These are phyloP conservation scores for Stenoptilia bipunctidactyla DNA, from an alignment of 2,888 invertebrate genomes.

Conservation along the genomic window DNA sequence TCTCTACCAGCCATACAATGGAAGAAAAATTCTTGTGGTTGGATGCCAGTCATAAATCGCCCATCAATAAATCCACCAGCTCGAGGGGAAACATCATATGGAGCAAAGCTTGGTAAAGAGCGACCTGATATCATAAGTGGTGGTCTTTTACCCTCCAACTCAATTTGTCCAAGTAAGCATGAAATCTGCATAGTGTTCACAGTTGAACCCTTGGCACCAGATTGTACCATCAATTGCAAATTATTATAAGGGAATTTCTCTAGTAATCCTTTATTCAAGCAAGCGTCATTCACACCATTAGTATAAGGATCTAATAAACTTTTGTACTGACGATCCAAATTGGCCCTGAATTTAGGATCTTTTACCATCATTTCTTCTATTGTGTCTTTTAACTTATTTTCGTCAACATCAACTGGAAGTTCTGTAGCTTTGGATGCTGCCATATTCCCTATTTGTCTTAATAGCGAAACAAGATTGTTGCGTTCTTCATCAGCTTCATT, in stretches of 20 bases:
- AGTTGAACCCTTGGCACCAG: slow-evolving; percentile 98
- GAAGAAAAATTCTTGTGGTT: slow-evolving; percentile 98
- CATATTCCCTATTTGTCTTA: slow-evolving; percentile 72
- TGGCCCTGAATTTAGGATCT: slow-evolving; percentile 82
- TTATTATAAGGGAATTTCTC: slow-evolving; percentile 94
- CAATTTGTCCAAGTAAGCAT: slow-evolving; percentile 96
- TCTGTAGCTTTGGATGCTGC: slow-evolving; percentile 80
- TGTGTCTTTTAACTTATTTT: slow-evolving; percentile 73
- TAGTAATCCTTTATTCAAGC: slow-evolving; percentile 87
- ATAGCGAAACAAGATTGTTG: slow-evolving; percentile 74
- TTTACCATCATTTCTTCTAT: slow-evolving; percentile 78
- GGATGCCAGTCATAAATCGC: slow-evolving; percentile 97
- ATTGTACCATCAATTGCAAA: slow-evolving; percentile 98
- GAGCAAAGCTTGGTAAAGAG: slow-evolving; percentile 90
- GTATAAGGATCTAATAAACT: slow-evolving; percentile 83
- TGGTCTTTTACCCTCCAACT: slow-evolving; percentile 97
- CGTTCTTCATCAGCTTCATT: slow-evolving; percentile 80
- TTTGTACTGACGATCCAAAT: slow-evolving; percentile 89
- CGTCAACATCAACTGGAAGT: slow-evolving; percentile 69
- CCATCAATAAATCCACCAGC: slow-evolving; percentile 98
- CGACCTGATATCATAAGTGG: slow-evolving; percentile 95
- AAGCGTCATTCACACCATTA: slow-evolving; percentile 89
- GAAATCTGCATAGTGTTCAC: slow-evolving; percentile 99
- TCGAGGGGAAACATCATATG: slow-evolving; percentile 88
- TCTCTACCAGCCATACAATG: slow-evolving; percentile 99